Evolutionary conservation across 37 sponge, comb jelly and placozoan species (phyloP).

Genomic region (Hormiphora californensis): DNA sequence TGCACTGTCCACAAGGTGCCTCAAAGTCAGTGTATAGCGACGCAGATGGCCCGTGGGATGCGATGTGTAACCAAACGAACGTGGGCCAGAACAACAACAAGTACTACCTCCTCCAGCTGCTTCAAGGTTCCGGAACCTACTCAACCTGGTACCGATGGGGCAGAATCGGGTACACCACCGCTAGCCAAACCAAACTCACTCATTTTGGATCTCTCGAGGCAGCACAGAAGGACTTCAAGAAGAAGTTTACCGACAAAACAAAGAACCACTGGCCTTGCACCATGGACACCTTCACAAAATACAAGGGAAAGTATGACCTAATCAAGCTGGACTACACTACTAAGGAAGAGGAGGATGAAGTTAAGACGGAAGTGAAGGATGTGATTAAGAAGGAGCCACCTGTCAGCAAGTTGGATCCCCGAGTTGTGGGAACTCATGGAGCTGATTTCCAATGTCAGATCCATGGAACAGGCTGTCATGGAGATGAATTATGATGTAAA

Average conservation of each 20-base stretch:
- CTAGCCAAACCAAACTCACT: not conserved
- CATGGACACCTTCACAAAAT: constrained; percentile 27
- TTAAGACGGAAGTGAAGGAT: not conserved
- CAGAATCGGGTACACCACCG: not conserved
- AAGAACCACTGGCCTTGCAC: constrained; percentile 1
- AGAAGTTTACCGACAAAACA: constrained; percentile 54
- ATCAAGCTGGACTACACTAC: constrained; percentile 11
- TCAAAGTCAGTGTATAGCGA: not conserved
- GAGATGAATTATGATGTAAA: constrained; percentile 91
- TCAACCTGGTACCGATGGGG: not conserved
- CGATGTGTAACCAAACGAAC: constrained; percentile 43
- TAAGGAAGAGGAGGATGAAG: constrained; percentile 50
- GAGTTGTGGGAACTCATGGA: constrained; percentile 70
- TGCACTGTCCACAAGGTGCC: not conserved
- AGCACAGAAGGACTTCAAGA: constrained; percentile 8
- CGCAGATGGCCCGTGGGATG: constrained; percentile 38
- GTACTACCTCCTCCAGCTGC: constrained; percentile 12
- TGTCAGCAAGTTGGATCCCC: constrained; percentile 58
- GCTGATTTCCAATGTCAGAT: constrained; percentile 78
- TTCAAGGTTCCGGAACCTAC: not conserved
- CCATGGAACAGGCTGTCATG: constrained; percentile 78
- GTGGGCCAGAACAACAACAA: constrained; percentile 42
- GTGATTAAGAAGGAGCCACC: not conserved
- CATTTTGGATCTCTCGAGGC: not conserved
- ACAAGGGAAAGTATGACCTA: constrained; percentile 45